A percentile compares a stretch with the other conserved stretches of the same genome.
phyloP scores from a whole-genome alignment of 2,797 vertebrate genomes.

The Sternotherus odoratus region DNA sequence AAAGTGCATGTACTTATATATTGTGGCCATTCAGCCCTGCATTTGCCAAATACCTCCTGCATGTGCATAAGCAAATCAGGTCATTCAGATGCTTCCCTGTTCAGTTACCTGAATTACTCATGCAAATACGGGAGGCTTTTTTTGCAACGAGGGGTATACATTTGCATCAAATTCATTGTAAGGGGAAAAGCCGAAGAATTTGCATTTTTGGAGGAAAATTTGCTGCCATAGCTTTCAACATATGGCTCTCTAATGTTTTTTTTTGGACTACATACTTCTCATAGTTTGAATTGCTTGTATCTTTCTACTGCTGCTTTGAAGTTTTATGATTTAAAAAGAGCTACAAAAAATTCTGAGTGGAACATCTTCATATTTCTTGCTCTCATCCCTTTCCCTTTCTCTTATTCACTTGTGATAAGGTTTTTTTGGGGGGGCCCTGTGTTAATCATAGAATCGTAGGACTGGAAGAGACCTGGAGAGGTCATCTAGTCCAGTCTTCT shows the following conservation, averaged over 20 bases:
- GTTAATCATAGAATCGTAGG: not conserved
- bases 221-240: not conserved
- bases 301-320: not conserved
- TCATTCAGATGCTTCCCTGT: not conserved
- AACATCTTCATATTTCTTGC: not conserved
- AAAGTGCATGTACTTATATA: not conserved
- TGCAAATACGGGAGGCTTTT: not conserved
- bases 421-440: not conserved
- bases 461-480: too few species aligned
- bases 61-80: not conserved
- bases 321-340: not conserved
- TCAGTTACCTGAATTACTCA: not conserved
- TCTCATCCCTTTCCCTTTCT: not conserved
- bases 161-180: not conserved
- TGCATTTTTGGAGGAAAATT: not conserved
- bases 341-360: not conserved
- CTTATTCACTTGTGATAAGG: not conserved
- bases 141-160: not conserved
- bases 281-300: not conserved
- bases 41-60: not conserved
- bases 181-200: not conserved
- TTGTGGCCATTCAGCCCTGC: not conserved
- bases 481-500: too few species aligned
- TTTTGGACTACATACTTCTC: not conserved
- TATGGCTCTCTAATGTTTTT: not conserved